Percentiles rank a stretch among this genome's conserved stretches.
phyloP scores from a whole-genome alignment of 2,888 invertebrate species.

The Hofmannophila pseudospretella region DNA sequence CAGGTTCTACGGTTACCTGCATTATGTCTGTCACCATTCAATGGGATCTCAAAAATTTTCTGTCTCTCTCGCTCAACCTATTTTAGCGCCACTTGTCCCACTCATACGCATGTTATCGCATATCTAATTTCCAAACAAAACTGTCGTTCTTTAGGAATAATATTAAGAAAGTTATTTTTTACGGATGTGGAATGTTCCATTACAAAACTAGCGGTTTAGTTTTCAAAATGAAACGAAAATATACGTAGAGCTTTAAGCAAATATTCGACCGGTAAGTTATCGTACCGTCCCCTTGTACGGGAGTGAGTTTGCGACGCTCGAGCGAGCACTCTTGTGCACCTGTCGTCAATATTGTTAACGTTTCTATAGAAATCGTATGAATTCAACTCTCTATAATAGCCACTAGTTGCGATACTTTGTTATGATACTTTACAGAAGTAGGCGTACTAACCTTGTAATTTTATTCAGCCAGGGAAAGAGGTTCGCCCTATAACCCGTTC shows the following conservation, averaged over 20 bases:
- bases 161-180: neutral
- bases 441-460: conserved; percentile 4
- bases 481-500: too few species aligned
- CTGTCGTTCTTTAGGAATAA: neutral
- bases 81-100: conserved; percentile 21
- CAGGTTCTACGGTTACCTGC: conserved; percentile 43
- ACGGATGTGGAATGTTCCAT: too few species aligned
- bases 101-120: neutral
- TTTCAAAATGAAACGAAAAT: neutral
- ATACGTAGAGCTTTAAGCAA: neutral
- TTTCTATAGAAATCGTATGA: conserved; percentile 15
- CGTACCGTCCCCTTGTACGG: conserved; percentile 47
- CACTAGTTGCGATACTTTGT: neutral
- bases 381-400: neutral
- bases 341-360: conserved; percentile 42
- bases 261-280: conserved; percentile 17
- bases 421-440: neutral
- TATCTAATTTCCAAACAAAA: conserved; percentile 1
- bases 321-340: conserved; percentile 54
- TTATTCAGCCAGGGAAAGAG: too few species aligned
- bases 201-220: too few species aligned
- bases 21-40: conserved; percentile 43
- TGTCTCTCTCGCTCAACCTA: conserved; percentile 13
- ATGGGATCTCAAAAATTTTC: conserved; percentile 24
- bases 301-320: conserved; percentile 32